Evolutionary conservation across 2,797 vertebrate species (phyloP).

Genomic region (Rhinophrynus dorsalis): DNA sequence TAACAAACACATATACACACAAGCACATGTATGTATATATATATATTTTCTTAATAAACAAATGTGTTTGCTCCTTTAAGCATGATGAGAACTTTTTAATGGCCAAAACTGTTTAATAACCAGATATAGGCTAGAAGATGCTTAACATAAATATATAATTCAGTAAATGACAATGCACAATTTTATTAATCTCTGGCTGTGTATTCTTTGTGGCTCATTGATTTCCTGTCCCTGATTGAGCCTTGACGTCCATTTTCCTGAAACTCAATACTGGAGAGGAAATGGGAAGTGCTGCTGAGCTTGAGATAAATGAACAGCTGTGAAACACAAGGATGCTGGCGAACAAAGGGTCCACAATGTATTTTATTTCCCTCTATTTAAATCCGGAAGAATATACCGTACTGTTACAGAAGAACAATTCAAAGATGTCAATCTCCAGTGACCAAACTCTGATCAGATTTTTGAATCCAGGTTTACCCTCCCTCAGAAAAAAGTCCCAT

Average conservation of each 20-base stretch:
- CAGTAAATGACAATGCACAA: too few relatives aligned
- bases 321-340: not conserved
- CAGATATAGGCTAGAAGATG: too few relatives aligned
- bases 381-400: not conserved
- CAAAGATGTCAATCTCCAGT: not conserved
- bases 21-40: too few relatives aligned
- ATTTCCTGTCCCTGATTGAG: conserved; percentile 43
- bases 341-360: conserved; percentile 16
- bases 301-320: conserved; percentile 36
- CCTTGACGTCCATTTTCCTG: conserved; percentile 41
- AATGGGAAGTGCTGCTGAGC: conserved; percentile 39
- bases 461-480: not conserved
- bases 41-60: too few relatives aligned
- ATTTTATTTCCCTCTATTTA: conserved; percentile 30
- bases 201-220: conserved; percentile 8
- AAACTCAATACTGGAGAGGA: conserved; percentile 26
- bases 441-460: not conserved
- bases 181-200: conserved; percentile 26
- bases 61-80: too few relatives aligned
- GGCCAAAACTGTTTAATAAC: too few relatives aligned
- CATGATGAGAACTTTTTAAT: too few relatives aligned
- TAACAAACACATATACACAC: too few relatives aligned
- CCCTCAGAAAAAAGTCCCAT: too few relatives aligned
- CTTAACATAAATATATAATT: too few relatives aligned
- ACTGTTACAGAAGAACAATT: not conserved